Evolutionary conservation across 2,113 vertebrate species (phyloP), one percentile per base, ranked within the genome.

Genomic region (Sclerurus mexicanus): DNA sequence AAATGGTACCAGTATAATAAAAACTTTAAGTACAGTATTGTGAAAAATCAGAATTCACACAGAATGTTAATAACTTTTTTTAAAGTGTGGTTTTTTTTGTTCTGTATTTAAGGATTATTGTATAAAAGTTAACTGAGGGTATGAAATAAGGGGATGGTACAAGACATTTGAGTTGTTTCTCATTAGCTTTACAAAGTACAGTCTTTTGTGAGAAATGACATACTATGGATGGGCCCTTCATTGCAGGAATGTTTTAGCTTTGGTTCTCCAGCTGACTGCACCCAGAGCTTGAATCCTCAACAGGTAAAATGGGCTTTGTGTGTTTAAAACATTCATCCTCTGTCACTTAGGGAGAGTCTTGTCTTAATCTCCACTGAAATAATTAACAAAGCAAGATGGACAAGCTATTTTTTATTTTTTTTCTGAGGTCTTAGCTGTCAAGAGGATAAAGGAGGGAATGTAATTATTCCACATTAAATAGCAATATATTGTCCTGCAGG

Each of bases 381-480:
- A 67, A 42, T 86, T 75, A 95, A 44, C 63, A 60, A 68, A 73
- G 33, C 40, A 71, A 56, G 53, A 63, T 14, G 49, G 77, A 90
- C 79, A 86, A 79, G 76, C 52, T 17, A 18, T 39, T 47, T 86
- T 59, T 75, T 46, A 44, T 52, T 83, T 44, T 23, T 85, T 73
- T 79, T 74, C 40, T 15, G 59, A 49, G 84, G n/a, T 49, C 68
- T 73, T 56, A 55, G 14, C 8, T 63, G 19, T 67, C 75, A 59
- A 53, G 88, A 63, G 52, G 75, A 56, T 78, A 85, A 84, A 77
- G 64, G 76, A 31, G 47, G 44, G 66, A 19, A 76, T 60, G 85
- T 14, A 60, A 94, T 97, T 72, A 86, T 86, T 77, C 33, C 58
- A 37, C 79, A 62, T 95, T 81, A 93, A 95, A 90, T 56, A 50